Evolutionary conservation across 2,888 invertebrate genomes (phyloP).

Genomic region (Boloria euphrosyne): DNA sequence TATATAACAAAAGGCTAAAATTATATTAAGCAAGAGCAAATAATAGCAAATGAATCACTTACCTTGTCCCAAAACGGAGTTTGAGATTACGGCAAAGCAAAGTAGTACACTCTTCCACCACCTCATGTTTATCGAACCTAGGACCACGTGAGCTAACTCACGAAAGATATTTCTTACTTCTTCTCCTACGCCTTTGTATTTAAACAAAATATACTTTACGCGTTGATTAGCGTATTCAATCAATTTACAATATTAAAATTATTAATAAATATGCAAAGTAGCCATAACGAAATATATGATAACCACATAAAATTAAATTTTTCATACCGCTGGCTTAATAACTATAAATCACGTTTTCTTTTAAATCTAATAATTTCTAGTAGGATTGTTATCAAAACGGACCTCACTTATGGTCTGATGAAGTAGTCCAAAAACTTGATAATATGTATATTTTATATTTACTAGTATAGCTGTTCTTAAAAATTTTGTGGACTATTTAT

Average conservation of each 20-base stretch:
- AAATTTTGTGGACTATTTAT: no score
- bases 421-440: no score
- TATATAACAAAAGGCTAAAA: no score
- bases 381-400: background rate
- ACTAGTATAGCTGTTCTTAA: no score
- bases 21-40: no score
- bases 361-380: background rate
- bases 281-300: constrained; percentile 43
- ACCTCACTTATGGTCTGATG: no score
- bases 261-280: constrained; percentile 54
- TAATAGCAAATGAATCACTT: constrained; percentile 24
- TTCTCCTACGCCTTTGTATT: constrained; percentile 50
- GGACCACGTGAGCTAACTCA: constrained; percentile 59
- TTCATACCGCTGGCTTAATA: background rate
- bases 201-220: constrained; percentile 56
- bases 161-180: constrained; percentile 54
- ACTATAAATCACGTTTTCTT: no score
- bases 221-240: constrained; percentile 60
- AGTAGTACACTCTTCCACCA: constrained; percentile 39
- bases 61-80: constrained; percentile 32
- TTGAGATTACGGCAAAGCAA: constrained; percentile 32
- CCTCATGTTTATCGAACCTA: constrained; percentile 44
- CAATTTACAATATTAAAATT: constrained; percentile 64
- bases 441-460: no score
- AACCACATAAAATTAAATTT: background rate